phyloP scores from a whole-genome alignment of 2,113 vertebrate genomes.

The Dicentrarchus labrax region DNA sequence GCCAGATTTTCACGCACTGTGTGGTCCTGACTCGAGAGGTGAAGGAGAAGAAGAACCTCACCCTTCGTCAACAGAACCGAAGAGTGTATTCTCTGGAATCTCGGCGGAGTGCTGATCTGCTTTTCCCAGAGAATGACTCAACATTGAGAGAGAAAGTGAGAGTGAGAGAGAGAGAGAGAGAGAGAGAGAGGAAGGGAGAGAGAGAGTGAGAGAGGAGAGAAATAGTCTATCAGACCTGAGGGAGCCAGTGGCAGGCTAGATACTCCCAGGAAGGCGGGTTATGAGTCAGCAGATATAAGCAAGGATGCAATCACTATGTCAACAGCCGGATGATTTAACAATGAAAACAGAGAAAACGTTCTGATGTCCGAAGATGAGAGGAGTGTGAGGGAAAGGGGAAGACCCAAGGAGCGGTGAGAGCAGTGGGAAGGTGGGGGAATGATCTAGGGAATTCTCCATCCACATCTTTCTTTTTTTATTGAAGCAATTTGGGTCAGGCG shows the following conservation, averaged over 20 bases:
- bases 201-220: conserved; percentile 23
- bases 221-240: conserved; percentile 40
- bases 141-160: conserved; percentile 15
- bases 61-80: conserved; percentile 85
- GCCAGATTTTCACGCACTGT: conserved; percentile 82
- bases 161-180: conserved; percentile 11
- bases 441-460: conserved; percentile 48
- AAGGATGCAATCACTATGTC: conserved; percentile 24
- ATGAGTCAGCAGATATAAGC: conserved; percentile 76
- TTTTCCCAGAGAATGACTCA: conserved; percentile 83
- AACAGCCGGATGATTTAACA: conserved; percentile 54
- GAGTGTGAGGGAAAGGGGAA: conserved; percentile 54
- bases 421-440: conserved; percentile 36
- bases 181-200: conserved; percentile 19
- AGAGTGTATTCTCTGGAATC: conserved; percentile 69
- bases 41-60: conserved; percentile 81
- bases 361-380: conserved; percentile 52
- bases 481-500: conserved; percentile 54
- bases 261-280: conserved; percentile 64
- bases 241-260: conserved; percentile 61
- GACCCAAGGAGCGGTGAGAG: conserved; percentile 60
- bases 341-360: conserved; percentile 54
- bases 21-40: conserved; percentile 83
- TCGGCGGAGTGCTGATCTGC: conserved; percentile 64
- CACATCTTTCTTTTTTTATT: conserved; percentile 26